Evolutionary conservation across 2,113 vertebrate genomes (phyloP), one percentile per base, ranked within the genome.

Genomic region (Siphamia tubifer): DNA sequence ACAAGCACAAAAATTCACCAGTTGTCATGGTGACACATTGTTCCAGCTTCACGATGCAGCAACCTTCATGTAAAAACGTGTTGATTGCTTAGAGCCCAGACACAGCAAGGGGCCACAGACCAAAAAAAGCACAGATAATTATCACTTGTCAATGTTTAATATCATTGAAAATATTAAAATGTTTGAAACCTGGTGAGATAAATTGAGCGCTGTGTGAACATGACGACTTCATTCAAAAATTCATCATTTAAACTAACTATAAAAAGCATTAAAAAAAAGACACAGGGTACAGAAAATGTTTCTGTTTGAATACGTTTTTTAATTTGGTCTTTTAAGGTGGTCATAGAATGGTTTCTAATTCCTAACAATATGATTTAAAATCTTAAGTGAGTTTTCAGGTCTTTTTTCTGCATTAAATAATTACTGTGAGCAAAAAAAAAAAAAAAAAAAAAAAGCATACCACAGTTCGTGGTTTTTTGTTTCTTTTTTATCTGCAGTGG

Each of bases 1-100:
- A 85, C 24, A 57, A 39, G 78, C 42, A 60, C 45, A 80, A 74
- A 84, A 70, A 69, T 51, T 10, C 66, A 36, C 51, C 39, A 4
- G 61, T 71, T 74, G 80, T 83, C 55, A 77, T 31, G 15, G 66
- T 20, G 61, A 78, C 80, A 60, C 73, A 31, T 53, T 34, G 57
- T 69, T 69, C 61, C 11, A 4, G 56, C 51, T 43, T 52, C 17
- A 3, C 57, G 65, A 45, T 31, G 39, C 47, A 10, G 44, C 69
- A 68, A 64, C 27, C 45, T 58, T 78, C 38, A 77, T 58, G 75
- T 69, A 60, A 66, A 77, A 80, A 85, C 2, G 78, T 87, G 87
- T 87, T 87, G 81, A 89, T 87, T 86, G 51, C 61, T 45, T 60
- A 1, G 20, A 49, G 57, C n/a, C n/a, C 8, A 56, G 57, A 39